phyloP scores from a whole-genome alignment of 2,113 vertebrate genomes.

The Regulus satrapa region DNA sequence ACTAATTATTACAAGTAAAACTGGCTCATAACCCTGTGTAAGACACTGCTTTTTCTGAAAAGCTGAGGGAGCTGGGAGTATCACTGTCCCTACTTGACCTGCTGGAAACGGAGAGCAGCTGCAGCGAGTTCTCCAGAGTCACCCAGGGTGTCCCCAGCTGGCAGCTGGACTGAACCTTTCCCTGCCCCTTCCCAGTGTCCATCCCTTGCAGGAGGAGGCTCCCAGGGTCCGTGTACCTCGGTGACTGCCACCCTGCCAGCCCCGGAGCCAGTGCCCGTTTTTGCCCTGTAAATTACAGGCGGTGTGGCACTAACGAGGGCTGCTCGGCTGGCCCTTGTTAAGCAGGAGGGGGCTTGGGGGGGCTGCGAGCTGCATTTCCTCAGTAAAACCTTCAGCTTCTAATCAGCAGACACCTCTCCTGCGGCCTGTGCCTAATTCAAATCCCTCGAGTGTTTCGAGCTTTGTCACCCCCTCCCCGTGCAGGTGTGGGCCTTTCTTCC shows the following conservation, averaged over 20 bases:
- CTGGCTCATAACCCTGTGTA: background rate
- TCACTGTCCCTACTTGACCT: conserved; percentile 12
- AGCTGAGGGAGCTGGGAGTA: background rate
- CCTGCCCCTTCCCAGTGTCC: background rate
- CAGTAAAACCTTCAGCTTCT: conserved; percentile 71
- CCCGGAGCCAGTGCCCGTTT: no score
- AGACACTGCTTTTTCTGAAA: background rate
- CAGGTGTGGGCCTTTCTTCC: background rate
- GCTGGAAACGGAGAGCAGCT: background rate
- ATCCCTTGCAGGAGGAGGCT: background rate
- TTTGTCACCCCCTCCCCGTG: background rate
- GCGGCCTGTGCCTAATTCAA: background rate
- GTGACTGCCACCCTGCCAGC: no score
- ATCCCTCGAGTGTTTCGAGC: background rate
- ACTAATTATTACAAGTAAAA: background rate
- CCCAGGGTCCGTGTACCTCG: rapidly evolving
- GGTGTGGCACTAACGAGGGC: conserved; percentile 53
- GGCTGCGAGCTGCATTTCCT: conserved; percentile 68
- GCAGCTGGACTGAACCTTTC: background rate
- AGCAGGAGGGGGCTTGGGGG: conserved; percentile 62
- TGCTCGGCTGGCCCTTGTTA: conserved; percentile 59
- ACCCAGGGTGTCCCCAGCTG: conserved; percentile 25
- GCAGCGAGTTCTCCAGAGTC: background rate
- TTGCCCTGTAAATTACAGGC: conserved; percentile 69
- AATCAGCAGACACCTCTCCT: conserved; percentile 64